Percentiles rank a stretch among this genome's conserved stretches.
phyloP scores from a whole-genome alignment of 1,140 invertebrate species.

The Drosophila ironensis region DNA sequence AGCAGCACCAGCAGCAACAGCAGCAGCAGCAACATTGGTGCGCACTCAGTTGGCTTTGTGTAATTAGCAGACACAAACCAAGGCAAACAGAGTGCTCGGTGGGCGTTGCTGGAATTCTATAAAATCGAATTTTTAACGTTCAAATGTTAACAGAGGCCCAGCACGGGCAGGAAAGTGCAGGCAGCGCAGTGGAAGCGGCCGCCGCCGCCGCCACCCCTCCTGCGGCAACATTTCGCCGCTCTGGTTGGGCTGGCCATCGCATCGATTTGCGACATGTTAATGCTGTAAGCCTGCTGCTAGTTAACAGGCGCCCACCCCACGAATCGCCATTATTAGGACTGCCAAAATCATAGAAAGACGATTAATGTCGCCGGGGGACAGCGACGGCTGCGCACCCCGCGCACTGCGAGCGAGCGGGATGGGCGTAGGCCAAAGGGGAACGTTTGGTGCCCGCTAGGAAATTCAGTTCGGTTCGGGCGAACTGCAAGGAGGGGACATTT shows the following conservation, averaged over 20 bases:
- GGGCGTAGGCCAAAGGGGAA: neutral
- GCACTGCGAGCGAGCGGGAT: slow-evolving; percentile 38
- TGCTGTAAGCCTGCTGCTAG: slow-evolving; percentile 63
- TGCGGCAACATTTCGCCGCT: too few species aligned
- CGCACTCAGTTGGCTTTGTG: slow-evolving; percentile 2
- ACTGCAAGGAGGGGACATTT: neutral
- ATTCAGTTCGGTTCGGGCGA: slow-evolving; percentile 23
- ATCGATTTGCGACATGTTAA: slow-evolving; percentile 67
- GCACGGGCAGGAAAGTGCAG: slow-evolving; percentile 28
- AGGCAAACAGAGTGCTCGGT: slow-evolving; percentile 6
- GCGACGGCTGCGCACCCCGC: neutral
- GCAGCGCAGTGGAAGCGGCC: neutral
- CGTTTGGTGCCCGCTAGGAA: slow-evolving; percentile 19
- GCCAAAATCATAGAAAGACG: slow-evolving; percentile 80
- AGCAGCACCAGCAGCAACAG: too few species aligned
- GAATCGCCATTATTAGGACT: slow-evolving; percentile 78
- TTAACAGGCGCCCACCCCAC: slow-evolving; percentile 79
- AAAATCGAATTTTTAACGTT: slow-evolving; percentile 82
- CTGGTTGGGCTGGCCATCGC: slow-evolving; percentile 12
- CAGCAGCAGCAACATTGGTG: neutral
- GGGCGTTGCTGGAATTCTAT: slow-evolving; percentile 78
- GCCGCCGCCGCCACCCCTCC: neutral
- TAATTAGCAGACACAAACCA: slow-evolving; percentile 12
- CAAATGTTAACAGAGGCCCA: slow-evolving; percentile 73
- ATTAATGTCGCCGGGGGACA: slow-evolving; percentile 57